Evolutionary conservation across 1,140 invertebrate species (phyloP), one percentile per base, ranked within the genome.

Genomic region (Bombus fervidus): DNA sequence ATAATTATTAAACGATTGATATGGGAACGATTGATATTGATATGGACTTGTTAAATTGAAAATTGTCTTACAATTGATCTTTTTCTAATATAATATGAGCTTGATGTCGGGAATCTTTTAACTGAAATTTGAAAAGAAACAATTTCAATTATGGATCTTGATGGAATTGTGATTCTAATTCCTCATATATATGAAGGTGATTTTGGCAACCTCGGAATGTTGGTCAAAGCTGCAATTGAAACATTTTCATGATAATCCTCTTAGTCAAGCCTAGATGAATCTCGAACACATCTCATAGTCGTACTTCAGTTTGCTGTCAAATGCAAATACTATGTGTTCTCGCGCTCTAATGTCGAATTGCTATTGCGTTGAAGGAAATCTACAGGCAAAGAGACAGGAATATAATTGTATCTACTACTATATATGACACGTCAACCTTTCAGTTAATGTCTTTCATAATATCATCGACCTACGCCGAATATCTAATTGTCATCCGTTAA

Each of bases 211-310:
- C 31, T 37, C 34, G 74, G n/a, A 68, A 85, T 39, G 66, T 57
- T 69, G 57, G 47, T 31, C 76, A 83, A 87, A 80, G 81, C 84
- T 87, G 81, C 92, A 90, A 92, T 93, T 91, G 92, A 94, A 94
- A 93, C 93, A 91, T 93, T 93, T 92, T 91, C 90, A 73, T 78
- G 85, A 88, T 93, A 93, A 94, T 94, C 93, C 92, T 92, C 92
- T 94, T 91, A 92, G 87, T 89, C 90, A 76, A 86, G 89, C 89
- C 89, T 91, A 89, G 91, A 93, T 93, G 93, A 93, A 93, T 87
- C 90, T 81, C 75, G 89, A 91, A 91, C 88, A 86, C 87, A 90
- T 88, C 90, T 90, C 74, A 66, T 78, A 88, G 83, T 64, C 72
- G 88, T 85, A 80, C 89, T 88, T 90, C 83, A 81, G 85, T 82